Conservation (phyloP, 2,888 invertebrate species). For the Noctua comes region DNA sequence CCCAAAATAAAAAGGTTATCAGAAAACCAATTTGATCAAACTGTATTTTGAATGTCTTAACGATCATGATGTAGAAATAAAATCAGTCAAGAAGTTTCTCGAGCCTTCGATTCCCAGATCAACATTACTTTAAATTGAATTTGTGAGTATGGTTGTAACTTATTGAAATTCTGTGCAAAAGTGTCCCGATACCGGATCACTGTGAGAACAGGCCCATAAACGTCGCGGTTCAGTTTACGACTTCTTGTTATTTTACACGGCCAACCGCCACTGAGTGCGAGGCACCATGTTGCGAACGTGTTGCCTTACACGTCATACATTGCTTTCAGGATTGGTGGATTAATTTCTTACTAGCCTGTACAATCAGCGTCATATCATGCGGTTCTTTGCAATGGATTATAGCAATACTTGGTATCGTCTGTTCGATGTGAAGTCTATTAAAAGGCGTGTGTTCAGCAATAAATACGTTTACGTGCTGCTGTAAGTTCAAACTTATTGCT, state of each 20-base stretch:
- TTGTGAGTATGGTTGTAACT: slow-evolving; percentile 50
- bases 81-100: neutral
- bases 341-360: slow-evolving; percentile 5
- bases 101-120: slow-evolving; percentile 12
- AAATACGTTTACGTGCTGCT: neutral
- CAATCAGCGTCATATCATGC: slow-evolving; percentile 7
- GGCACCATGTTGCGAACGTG: slow-evolving; percentile 47
- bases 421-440: slow-evolving; percentile 11
- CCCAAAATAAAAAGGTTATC: neutral
- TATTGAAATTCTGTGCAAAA: slow-evolving; percentile 74
- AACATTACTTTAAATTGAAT: slow-evolving; percentile 40
- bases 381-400: slow-evolving; percentile 1
- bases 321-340: slow-evolving; percentile 23
- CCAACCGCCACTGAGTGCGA: slow-evolving; percentile 47
- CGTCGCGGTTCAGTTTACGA: slow-evolving; percentile 78
- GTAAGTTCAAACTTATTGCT: slow-evolving; percentile 2
- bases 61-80: slow-evolving; percentile 6
- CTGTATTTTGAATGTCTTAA: neutral
- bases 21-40: neutral
- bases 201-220: slow-evolving; percentile 82
- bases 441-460: slow-evolving; percentile 25
- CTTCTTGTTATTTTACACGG: slow-evolving; percentile 78
- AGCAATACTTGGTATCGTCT: neutral
- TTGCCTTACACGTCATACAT: slow-evolving; percentile 44
- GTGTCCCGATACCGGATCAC: slow-evolving; percentile 74